Evolutionary conservation across 2,797 vertebrate genomes (phyloP), one percentile per base, ranked within the genome.

Genomic region (Cercopithecus mitis): DNA sequence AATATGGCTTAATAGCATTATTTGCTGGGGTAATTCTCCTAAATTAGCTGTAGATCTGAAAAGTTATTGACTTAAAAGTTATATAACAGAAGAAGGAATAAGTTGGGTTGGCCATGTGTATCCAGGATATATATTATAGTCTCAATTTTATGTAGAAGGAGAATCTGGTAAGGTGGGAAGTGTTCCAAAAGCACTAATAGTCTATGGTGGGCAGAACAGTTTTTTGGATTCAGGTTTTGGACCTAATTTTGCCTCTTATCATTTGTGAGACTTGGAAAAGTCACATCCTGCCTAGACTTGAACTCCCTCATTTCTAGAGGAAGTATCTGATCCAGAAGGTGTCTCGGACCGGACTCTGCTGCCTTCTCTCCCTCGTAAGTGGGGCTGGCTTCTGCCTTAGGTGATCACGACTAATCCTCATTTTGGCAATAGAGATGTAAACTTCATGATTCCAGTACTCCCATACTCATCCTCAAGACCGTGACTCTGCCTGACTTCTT

Each of bases 41-140:
- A 97, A 55, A 75, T 90, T 55, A 89, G 45, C 20, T n/a, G 4
- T 7, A 33, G 33, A 90, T 76, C 39, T 81, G 55, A 85, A 83
- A 77, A 73, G 36, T 61, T 39, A 24, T 25, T 70, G 22, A 73
- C 36, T 75, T 92, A 76, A 52, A 95, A 58, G 22, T n/a, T 76
- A 8, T 11, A 25, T 0, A 4, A 15, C 2, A 13, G 14, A 58
- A 67, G n/a, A 22, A 79, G 13, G 61, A 87, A 8, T 30, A 55
- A 58, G 1, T 22, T 47, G 13, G 8, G 5, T 30, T 58, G n/a
- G 43, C 36, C 25, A 19, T 45, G 2, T 41, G 7, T 7, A 27
- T 13, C 27, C 45, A 43, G 8, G 20, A 67, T 13, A 13, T 1
- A 4, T 6, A 50, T 47, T 57, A 41, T 45, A 12, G 47, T 67